Conservation (phyloP, 2,888 invertebrate species). For the Athrips mouffetella region DNA sequence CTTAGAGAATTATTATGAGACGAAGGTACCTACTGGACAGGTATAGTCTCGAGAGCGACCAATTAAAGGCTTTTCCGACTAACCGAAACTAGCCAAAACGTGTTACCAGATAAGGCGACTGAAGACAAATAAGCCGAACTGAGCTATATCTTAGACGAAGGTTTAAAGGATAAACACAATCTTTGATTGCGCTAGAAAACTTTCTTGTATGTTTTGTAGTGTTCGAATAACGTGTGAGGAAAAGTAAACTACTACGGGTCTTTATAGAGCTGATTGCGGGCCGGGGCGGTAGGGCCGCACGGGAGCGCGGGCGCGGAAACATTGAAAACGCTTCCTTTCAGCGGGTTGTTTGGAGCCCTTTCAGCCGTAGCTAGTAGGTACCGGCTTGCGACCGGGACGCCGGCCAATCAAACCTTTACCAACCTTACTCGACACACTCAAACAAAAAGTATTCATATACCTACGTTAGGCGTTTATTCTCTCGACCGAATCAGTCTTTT, state of each 20-base stretch:
- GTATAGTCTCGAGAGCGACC: no score
- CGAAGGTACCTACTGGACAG: no score
- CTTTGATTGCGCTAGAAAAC: background rate
- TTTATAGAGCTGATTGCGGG: slow-evolving; percentile 44
- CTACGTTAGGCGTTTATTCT: no score
- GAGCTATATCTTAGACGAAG: background rate
- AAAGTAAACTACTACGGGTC: slow-evolving; percentile 28
- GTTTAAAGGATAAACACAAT: background rate
- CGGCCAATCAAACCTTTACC: slow-evolving; percentile 46
- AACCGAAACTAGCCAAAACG: no score
- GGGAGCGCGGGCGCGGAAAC: slow-evolving; percentile 44
- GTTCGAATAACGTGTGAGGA: slow-evolving; percentile 14
- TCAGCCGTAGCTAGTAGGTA: slow-evolving; percentile 21
- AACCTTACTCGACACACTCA: background rate
- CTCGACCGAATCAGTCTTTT: no score
- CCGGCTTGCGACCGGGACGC: slow-evolving; percentile 21
- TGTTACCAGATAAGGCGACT: background rate
- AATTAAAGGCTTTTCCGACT: no score
- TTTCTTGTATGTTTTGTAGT: background rate
- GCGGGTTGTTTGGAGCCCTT: slow-evolving; percentile 37
- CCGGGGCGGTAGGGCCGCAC: slow-evolving; percentile 30
- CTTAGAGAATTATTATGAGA: no score
- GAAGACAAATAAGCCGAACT: no score
- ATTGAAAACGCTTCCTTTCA: slow-evolving; percentile 56
- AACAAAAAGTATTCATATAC: background rate